Percentiles rank a stretch among this genome's conserved stretches.
Conservation (phyloP, 2,797 vertebrate species). For the Crocidura indochinensis region DNA sequence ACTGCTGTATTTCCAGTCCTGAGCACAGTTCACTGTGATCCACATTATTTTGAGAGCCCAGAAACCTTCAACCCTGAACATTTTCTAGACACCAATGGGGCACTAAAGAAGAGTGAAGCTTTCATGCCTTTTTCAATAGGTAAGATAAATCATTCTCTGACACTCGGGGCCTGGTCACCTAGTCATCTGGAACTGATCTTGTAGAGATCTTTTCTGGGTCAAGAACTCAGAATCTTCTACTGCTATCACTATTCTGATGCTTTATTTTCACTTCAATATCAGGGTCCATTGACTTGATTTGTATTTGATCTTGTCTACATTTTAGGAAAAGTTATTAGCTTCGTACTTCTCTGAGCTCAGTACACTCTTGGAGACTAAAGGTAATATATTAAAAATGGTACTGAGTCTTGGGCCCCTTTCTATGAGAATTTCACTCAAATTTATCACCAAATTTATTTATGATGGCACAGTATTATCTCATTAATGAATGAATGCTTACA, state of each 20-base stretch:
- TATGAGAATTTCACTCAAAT: not conserved
- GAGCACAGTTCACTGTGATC: constrained; percentile 79
- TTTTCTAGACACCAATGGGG: constrained; percentile 80
- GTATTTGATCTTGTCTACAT: not conserved
- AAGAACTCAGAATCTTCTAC: not conserved
- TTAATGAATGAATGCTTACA: not conserved
- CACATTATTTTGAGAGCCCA: constrained; percentile 72
- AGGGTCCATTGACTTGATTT: not conserved
- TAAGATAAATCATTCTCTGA: not conserved
- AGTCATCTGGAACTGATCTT: not conserved
- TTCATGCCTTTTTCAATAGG: constrained; percentile 82
- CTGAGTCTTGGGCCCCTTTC: not conserved
- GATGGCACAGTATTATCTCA: not conserved
- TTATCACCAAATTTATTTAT: not conserved
- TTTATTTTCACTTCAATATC: not conserved
- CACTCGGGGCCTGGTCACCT: not conserved
- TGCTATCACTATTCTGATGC: not conserved
- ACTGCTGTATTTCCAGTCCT: constrained; percentile 79
- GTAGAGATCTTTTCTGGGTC: not conserved
- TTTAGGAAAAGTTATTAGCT: not conserved
- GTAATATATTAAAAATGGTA: accelerated
- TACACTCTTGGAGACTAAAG: not conserved
- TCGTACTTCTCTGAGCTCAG: not conserved
- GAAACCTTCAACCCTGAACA: constrained; percentile 73
- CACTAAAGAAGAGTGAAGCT: constrained; percentile 73